Evolutionary conservation across 2,113 vertebrate genomes (phyloP), one percentile per base, ranked within the genome.

Genomic region (Mohoua ochrocephala): DNA sequence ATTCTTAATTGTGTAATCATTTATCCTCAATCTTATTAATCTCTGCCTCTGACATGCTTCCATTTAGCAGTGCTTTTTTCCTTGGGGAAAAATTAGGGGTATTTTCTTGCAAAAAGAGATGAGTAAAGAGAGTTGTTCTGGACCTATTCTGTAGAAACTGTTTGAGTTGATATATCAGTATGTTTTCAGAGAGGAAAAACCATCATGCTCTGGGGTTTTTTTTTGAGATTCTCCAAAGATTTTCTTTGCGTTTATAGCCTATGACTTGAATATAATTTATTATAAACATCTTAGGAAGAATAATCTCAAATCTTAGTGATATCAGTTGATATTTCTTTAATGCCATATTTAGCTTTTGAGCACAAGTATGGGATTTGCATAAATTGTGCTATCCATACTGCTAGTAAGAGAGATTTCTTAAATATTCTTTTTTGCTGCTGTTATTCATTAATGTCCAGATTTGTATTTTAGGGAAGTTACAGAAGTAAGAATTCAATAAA

Each of bases 401-500:
- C 26, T 68, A 31, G 0, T 56, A 21, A 91, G 11, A 90, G 23
- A 44, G 15, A n/a, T 70, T 78, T 45, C 27, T 86, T 54, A 47
- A 27, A 7, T 77, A 45, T 28, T 92, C 3, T n/a, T 53, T 70
- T 33, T 53, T 71, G 24, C 13, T 91, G 64, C 21, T 79, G 52
- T 59, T 90, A 35, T 67, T 87, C 21, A 96, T 78, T 47, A 45
- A 80, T 77, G 15, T 44, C 85, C 56, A 16, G 63, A 57, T 95
- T 87, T 98, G 57, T 92, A 64, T 97, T 95, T 96, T 97, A 99
- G 99, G 99, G 99, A 94, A 98, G 98, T 97, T 99, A 99, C 94
- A 98, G 98, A 98, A 99, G 99, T 97, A 99, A 99, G 95, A 99
- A 99, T 97, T 98, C 99, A 16, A 98, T 99, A 96, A 98, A 97